Base-by-base conservation (phyloP, 2,113 vertebrate genomes). In the Girardinichthys multiradiatus region DNA sequence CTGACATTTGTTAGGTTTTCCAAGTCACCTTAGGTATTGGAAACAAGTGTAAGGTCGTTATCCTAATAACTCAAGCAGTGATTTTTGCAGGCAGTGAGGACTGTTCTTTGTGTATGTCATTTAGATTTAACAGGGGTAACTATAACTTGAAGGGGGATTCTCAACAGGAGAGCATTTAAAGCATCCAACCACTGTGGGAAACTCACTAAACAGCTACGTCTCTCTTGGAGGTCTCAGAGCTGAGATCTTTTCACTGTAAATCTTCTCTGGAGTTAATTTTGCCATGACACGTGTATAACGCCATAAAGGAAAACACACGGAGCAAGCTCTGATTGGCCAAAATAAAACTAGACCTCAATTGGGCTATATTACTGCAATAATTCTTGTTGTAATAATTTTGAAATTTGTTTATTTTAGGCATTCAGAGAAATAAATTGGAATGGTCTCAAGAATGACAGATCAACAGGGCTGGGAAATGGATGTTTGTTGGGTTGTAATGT, bases 341-440 rank as follows among this genome's bases (percentile, higher is more conserved):
- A 89, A 33, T 24, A 51, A 33, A 74, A 77, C 84, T 80, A 74
- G 86, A 84, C 68, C 68, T 68, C 65, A 83, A 90, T 87, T 81
- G 69, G 90, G 88, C 89, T 84, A 86, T 77, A 75, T 82, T 84
- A 76, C 89, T 92, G 90, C 88, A 90, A 88, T 90, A 92, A 89
- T 84, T 87, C 89, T 83, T 84, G 82, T 92, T 93, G 92, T 91
- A 88, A 92, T 84, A n/a, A n/a, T 90, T 91, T 88, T 93, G 87
- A 92, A 91, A 93, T 91, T 93, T 92, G 92, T 93, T 93, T 90
- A 94, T 93, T 94, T 93, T 92, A 92, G 89, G 91, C 90, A 92
- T 91, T 89, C 62, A 79, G 85, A 86, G 79, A 91, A 93, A 92
- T 93, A 93, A 91, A 94, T 93, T 92, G 87, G 81, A 93, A 90